A percentile compares a stretch with the other conserved stretches of the same genome.
Evolutionary conservation across 2,113 vertebrate species (phyloP).

Genomic region (Corydoras sp.): DNA sequence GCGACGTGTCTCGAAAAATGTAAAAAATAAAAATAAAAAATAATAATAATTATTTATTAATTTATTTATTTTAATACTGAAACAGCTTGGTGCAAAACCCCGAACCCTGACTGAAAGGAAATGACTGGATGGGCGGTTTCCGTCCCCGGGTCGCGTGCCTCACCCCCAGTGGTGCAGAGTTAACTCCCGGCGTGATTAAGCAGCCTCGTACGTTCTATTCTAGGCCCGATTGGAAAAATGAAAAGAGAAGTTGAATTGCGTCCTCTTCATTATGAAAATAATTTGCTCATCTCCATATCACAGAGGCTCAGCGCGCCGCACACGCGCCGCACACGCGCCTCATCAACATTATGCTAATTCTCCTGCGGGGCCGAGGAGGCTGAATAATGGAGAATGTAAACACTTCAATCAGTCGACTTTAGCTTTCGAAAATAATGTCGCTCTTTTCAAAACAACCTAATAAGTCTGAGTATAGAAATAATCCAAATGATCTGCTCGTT

Average conservation of each 20-base stretch:
- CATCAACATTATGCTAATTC: conserved; percentile 39
- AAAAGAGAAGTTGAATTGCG: conserved; percentile 30
- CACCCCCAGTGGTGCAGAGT: conserved; percentile 21
- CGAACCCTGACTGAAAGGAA: no score
- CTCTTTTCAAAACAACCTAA: neutral
- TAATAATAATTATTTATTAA: no score
- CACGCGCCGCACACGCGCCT: conserved; percentile 25
- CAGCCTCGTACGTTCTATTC: conserved; percentile 34
- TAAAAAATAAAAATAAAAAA: no score
- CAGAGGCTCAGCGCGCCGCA: conserved; percentile 33
- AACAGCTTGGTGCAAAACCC: no score
- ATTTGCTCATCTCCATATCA: conserved; percentile 37
- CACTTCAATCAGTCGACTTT: conserved; percentile 32
- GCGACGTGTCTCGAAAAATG: conserved; percentile 11
- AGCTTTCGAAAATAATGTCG: conserved; percentile 15
- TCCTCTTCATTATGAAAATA: conserved; percentile 44
- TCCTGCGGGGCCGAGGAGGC: conserved; percentile 1
- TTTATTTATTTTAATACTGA: neutral
- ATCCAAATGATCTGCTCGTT: conserved; percentile 1
- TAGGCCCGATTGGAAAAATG: conserved; percentile 20
- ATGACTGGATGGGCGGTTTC: neutral
- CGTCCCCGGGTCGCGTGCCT: no score
- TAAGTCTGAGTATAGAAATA: neutral
- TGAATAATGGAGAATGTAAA: conserved; percentile 34
- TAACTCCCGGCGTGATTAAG: conserved; percentile 39